A percentile compares a stretch with the other conserved stretches of the same genome.
These are phyloP conservation scores for Vidua chalybeata DNA, from an alignment of 2,113 vertebrate genomes.

Conservation along the genomic window DNA sequence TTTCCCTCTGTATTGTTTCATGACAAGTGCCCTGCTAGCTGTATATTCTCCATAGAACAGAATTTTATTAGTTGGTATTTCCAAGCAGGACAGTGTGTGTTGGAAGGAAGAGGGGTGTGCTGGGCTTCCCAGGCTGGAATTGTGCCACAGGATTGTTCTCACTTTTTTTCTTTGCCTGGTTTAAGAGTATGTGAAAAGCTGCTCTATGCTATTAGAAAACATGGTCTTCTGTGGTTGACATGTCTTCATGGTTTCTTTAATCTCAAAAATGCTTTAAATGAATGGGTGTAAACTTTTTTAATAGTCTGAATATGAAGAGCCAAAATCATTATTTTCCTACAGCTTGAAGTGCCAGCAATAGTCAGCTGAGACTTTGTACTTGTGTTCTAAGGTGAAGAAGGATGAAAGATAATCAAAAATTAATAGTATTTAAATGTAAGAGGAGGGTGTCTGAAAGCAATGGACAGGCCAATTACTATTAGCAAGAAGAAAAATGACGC, in stretches of 20 bases:
- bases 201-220: constrained; percentile 65
- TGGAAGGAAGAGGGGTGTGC: background rate
- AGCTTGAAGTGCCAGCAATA: constrained; percentile 70
- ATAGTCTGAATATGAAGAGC: constrained; percentile 71
- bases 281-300: constrained; percentile 75
- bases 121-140: background rate
- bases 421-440: constrained; percentile 62
- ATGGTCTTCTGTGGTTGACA: constrained; percentile 55
- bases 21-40: background rate
- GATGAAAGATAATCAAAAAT: constrained; percentile 68
- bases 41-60: background rate
- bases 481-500: constrained; percentile 48
- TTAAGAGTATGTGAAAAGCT: constrained; percentile 46
- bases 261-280: constrained; percentile 70
- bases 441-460: constrained; percentile 47
- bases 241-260: constrained; percentile 75
- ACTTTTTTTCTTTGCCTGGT: background rate
- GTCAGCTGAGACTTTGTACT: constrained; percentile 67
- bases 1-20: background rate
- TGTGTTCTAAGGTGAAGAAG: constrained; percentile 71
- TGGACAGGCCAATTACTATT: constrained; percentile 35
- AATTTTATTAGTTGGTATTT: constrained; percentile 39
- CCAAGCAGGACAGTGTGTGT: background rate
- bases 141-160: background rate
- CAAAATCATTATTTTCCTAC: constrained; percentile 75